Conservation (phyloP, 2,113 vertebrate genomes). For the Himantopus leucocephalus region DNA sequence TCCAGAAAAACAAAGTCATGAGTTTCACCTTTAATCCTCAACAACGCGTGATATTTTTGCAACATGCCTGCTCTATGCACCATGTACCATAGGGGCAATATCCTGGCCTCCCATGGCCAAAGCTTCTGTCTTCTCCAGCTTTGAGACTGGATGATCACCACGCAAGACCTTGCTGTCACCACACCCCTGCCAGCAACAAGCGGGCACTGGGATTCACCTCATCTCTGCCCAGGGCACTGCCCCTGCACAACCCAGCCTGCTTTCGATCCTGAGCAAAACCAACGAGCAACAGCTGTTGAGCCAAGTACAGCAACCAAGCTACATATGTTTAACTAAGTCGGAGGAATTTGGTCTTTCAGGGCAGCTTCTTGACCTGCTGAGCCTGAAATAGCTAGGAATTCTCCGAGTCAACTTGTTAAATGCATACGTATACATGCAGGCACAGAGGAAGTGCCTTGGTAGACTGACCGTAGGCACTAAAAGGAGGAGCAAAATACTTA, state of each 20-base stretch:
- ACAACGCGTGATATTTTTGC: rapidly evolving
- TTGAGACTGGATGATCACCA: no score
- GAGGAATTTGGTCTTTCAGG: background rate
- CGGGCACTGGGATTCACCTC: background rate
- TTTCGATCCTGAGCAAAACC: background rate
- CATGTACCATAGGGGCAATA: rapidly evolving
- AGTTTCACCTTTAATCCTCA: background rate
- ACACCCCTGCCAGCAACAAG: background rate
- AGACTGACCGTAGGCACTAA: background rate
- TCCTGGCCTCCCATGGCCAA: rapidly evolving
- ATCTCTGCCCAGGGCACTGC: background rate
- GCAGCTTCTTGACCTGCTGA: background rate
- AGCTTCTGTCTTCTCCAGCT: background rate
- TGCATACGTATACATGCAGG: background rate
- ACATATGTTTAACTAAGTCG: background rate
- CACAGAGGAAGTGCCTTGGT: background rate
- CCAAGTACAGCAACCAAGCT: background rate
- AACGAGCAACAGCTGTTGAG: background rate
- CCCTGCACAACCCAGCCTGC: rapidly evolving
- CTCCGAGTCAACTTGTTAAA: background rate
- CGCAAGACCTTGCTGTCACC: background rate
- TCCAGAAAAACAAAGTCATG: background rate
- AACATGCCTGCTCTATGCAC: background rate
- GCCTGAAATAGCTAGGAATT: background rate
- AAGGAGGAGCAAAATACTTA: background rate